A percentile compares a stretch with the other conserved stretches of the same genome.
Conservation (phyloP, 2,113 vertebrate species). For the Gadus macrocephalus region DNA sequence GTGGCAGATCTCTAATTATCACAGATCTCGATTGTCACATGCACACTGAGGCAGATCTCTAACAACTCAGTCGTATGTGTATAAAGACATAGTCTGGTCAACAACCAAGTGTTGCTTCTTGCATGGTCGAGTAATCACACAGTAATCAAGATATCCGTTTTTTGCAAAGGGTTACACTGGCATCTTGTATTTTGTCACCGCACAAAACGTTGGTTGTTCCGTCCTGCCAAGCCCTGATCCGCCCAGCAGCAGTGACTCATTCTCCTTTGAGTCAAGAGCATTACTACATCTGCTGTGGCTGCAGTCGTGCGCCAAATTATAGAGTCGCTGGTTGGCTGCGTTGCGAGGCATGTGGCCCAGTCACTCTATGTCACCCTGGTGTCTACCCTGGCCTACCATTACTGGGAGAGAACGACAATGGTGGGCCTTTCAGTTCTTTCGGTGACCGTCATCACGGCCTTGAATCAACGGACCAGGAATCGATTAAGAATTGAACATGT, state of each 20-base stretch:
- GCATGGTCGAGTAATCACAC: not conserved
- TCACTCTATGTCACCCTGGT: not conserved
- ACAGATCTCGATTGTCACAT: not conserved
- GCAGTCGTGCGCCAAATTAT: not conserved
- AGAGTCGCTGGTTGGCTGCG: not conserved
- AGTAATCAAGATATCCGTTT: constrained; percentile 5
- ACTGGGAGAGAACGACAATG: not conserved
- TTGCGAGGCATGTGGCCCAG: not conserved
- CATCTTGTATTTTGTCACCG: constrained; percentile 28
- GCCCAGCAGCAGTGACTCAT: constrained; percentile 45
- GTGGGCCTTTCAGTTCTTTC: too few relatives aligned
- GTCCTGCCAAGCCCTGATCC: constrained; percentile 10
- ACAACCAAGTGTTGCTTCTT: constrained; percentile 8
- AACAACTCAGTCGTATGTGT: too few relatives aligned
- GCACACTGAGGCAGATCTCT: not conserved
- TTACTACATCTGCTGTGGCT: constrained; percentile 9
- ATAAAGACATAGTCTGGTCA: not conserved
- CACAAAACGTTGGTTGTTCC: constrained; percentile 30
- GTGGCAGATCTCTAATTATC: not conserved
- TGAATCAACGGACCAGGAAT: too few relatives aligned
- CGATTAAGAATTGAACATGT: too few relatives aligned
- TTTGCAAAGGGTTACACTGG: not conserved
- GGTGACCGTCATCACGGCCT: too few relatives aligned
- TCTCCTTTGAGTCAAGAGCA: not conserved
- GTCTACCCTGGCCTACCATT: not conserved